These are phyloP conservation scores for Zootermopsis nevadensis DNA, from an alignment of 2,888 invertebrate species.

Conservation along the genomic window DNA sequence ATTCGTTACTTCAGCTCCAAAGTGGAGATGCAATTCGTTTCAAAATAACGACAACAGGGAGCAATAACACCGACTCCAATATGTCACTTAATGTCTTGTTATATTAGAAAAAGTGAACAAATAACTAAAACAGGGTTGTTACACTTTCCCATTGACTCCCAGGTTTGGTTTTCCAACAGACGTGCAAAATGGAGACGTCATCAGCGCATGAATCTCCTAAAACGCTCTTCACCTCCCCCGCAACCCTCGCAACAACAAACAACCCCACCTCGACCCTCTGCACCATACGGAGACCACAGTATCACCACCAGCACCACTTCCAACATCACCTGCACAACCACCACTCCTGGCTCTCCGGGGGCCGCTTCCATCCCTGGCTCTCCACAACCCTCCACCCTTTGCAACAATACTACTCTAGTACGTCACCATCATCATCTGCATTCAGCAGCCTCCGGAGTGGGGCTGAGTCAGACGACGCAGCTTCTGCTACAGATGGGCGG, in stretches of 20 bases:
- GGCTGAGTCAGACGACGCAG: slow-evolving; percentile 23
- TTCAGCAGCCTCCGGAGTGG: slow-evolving; percentile 17
- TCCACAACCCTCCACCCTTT: slow-evolving; percentile 66
- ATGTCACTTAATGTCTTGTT: slow-evolving; percentile 22
- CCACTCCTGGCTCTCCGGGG: slow-evolving; percentile 60
- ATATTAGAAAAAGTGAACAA: not conserved
- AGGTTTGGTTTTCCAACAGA: slow-evolving; percentile 99
- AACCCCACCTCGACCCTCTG: slow-evolving; percentile 29
- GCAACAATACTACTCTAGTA: slow-evolving; percentile 61
- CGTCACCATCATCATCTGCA: slow-evolving; percentile 63
- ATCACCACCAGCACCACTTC: slow-evolving; percentile 48
- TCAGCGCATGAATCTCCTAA: slow-evolving; percentile 93
- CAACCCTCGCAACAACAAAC: slow-evolving; percentile 56
- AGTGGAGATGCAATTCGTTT: too few species aligned
- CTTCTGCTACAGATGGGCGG: slow-evolving; percentile 79
- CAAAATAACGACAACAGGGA: too few species aligned
- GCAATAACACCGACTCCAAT: not conserved
- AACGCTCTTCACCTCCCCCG: slow-evolving; percentile 68
- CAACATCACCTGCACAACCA: slow-evolving; percentile 58
- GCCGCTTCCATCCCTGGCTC: slow-evolving; percentile 75
- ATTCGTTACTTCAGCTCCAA: too few species aligned
- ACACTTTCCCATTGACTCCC: slow-evolving; percentile 71
- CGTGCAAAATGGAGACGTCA: slow-evolving; percentile 98
- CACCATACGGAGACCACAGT: slow-evolving; percentile 13
- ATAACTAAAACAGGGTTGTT: slow-evolving; percentile 47